phyloP scores from a whole-genome alignment of 2,888 invertebrate species.

The Prosapia bicincta region DNA sequence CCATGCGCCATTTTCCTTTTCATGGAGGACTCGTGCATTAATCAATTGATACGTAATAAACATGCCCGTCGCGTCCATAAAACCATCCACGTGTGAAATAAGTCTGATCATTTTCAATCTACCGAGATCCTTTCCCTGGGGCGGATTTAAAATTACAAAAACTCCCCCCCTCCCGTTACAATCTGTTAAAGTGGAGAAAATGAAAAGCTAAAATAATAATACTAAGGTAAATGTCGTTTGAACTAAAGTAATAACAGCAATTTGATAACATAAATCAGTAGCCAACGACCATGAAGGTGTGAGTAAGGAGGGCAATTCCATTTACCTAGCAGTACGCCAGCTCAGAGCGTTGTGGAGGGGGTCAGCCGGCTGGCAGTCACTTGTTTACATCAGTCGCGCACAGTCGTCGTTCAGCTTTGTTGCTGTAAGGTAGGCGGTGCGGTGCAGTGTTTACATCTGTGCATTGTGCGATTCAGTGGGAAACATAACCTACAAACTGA shows the following conservation, averaged over 20 bases:
- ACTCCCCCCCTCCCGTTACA: not conserved
- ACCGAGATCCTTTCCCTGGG: not conserved
- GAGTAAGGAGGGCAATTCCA: not conserved
- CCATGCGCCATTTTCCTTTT: not conserved
- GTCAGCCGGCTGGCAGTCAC: not conserved
- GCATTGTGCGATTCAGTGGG: not conserved
- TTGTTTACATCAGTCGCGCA: not conserved
- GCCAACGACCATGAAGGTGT: not conserved
- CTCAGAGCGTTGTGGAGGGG: not conserved
- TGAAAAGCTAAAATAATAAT: not conserved
- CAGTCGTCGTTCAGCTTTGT: not conserved
- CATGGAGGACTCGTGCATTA: not conserved
- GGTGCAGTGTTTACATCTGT: not conserved
- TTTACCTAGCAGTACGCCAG: not conserved
- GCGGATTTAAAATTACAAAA: not conserved
- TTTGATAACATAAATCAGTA: conserved; percentile 2
- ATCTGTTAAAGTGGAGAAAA: not conserved
- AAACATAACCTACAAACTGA: not conserved
- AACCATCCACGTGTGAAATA: not conserved
- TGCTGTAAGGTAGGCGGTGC: not conserved
- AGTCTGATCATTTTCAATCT: not conserved
- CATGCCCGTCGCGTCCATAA: not conserved
- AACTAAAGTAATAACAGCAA: conserved; percentile 2
- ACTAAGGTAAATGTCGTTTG: not conserved
- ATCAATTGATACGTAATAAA: not conserved